These are phyloP conservation scores for Perodicticus potto DNA, from an alignment of 2,797 vertebrate species.

Conservation along the genomic window DNA sequence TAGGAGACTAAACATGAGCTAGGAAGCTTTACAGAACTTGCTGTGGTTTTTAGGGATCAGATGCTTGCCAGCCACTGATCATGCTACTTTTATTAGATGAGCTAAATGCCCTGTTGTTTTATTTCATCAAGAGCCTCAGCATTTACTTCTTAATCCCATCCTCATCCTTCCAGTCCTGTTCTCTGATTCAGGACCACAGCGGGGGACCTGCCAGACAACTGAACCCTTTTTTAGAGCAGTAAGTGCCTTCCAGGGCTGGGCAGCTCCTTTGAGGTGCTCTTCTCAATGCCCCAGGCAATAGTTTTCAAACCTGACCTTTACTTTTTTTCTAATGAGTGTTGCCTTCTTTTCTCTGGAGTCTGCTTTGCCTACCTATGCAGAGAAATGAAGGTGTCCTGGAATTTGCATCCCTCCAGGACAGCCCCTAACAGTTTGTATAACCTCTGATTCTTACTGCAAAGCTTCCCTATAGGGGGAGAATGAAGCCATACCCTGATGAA, in stretches of 20 bases:
- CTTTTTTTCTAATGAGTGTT: not conserved
- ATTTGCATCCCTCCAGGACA: not conserved
- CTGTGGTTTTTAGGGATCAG: not conserved
- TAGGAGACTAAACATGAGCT: not conserved
- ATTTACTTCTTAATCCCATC: not conserved
- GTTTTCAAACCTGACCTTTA: not conserved
- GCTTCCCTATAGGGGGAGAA: not conserved
- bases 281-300: not conserved
- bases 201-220: not conserved
- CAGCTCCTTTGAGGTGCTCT: not conserved
- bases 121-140: conserved; percentile 12
- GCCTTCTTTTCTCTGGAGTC: not conserved
- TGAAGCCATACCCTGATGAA: not conserved
- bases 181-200: not conserved
- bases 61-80: not conserved
- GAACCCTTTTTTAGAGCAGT: not conserved
- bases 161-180: not conserved
- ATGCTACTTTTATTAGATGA: not conserved
- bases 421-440: not conserved
- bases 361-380: not conserved
- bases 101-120: not conserved
- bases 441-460: not conserved
- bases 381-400: not conserved
- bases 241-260: rapidly evolving
- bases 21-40: not conserved